Percentiles rank a stretch among this genome's conserved stretches.
These are phyloP conservation scores for Ligdia adustata DNA, from an alignment of 2,888 invertebrate genomes.

Conservation along the genomic window DNA sequence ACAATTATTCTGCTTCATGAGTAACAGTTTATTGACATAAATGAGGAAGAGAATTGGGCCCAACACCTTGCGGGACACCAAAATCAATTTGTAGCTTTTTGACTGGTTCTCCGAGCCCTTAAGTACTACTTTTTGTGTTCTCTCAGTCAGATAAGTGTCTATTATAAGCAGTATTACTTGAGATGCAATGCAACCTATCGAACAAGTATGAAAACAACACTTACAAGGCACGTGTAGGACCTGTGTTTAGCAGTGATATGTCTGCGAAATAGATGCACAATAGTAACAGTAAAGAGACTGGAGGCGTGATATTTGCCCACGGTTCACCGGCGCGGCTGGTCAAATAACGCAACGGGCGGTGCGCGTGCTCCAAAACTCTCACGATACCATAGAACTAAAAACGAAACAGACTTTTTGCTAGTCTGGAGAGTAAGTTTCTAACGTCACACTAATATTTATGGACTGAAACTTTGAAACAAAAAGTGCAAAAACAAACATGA, in stretches of 20 bases:
- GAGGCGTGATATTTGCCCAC: conserved; percentile 58
- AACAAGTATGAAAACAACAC: conserved; percentile 17
- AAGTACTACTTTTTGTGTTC: no score
- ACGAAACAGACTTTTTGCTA: neutral
- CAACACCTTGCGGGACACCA: no score
- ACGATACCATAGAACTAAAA: conserved; percentile 31
- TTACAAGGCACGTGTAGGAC: neutral
- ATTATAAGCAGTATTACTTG: no score
- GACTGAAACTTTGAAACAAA: conserved; percentile 9
- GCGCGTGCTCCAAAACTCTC: conserved; percentile 47
- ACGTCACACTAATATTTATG: conserved; percentile 3
- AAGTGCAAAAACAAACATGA: conserved; percentile 9
- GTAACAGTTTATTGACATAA: no score
- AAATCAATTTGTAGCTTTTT: no score
- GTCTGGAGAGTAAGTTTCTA: neutral
- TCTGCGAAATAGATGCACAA: conserved; percentile 37
- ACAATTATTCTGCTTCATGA: no score
- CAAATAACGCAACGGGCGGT: conserved; percentile 41
- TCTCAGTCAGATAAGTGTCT: no score
- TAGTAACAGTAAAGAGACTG: conserved; percentile 55
- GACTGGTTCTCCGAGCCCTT: no score
- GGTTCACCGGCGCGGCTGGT: conserved; percentile 43
- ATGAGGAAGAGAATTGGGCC: no score
- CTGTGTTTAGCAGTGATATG: conserved; percentile 13
- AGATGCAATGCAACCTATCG: neutral